These are phyloP conservation scores for Volucella inanis DNA, from an alignment of 2,888 invertebrate species.

Conservation along the genomic window DNA sequence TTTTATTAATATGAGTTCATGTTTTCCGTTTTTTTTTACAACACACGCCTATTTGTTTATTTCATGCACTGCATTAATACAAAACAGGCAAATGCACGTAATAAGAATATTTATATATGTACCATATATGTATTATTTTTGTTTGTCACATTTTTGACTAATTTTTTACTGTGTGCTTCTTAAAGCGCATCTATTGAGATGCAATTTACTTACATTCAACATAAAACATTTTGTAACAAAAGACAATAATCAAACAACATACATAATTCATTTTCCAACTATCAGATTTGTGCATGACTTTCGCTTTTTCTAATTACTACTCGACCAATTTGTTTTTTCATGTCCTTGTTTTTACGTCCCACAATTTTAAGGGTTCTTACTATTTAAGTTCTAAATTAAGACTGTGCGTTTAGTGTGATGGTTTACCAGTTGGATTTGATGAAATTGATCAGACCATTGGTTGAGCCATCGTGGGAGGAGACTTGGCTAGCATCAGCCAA, in stretches of 20 bases:
- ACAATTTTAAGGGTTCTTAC: slow-evolving; percentile 30
- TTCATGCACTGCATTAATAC: slow-evolving; percentile 51
- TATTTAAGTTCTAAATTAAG: slow-evolving; percentile 22
- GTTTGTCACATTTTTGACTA: slow-evolving; percentile 6
- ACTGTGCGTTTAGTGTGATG: background rate
- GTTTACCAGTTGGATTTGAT: slow-evolving; percentile 87
- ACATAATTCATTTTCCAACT: slow-evolving; percentile 7
- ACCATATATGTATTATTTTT: background rate
- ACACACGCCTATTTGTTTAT: slow-evolving; percentile 31
- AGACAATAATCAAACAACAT: slow-evolving; percentile 44
- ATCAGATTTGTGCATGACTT: slow-evolving; percentile 50
- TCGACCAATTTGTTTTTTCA: slow-evolving; percentile 28
- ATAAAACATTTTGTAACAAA: slow-evolving; percentile 50
- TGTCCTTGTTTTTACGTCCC: slow-evolving; percentile 39
- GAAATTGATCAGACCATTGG: slow-evolving; percentile 98
- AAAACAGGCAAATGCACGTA: slow-evolving; percentile 53
- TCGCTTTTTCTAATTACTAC: slow-evolving; percentile 24
- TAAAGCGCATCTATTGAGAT: slow-evolving; percentile 48
- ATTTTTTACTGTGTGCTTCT: slow-evolving; percentile 27
- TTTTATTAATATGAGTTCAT: slow-evolving; percentile 51
- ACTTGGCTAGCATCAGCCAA: slow-evolving; percentile 87
- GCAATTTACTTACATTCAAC: slow-evolving; percentile 53
- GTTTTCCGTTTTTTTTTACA: slow-evolving; percentile 30
- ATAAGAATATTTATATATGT: slow-evolving; percentile 12
- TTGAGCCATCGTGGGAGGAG: slow-evolving; percentile 94